Evolutionary conservation across 2,113 vertebrate genomes (phyloP), one percentile per base, ranked within the genome.

Genomic region (Aldabrachelys gigantea): DNA sequence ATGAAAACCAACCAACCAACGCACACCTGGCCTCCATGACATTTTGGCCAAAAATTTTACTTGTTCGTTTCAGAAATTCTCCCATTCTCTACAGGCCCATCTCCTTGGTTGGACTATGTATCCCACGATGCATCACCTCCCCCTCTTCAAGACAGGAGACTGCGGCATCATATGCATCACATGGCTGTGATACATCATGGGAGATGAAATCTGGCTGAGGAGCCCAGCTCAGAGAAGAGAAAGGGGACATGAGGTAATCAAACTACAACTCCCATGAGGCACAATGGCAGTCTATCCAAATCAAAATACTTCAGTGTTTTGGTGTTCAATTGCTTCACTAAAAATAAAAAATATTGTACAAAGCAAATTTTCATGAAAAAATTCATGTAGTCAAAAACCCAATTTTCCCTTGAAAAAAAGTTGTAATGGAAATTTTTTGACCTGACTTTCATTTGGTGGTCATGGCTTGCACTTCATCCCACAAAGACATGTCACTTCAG

Each of bases 131-230:
- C 6, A 10, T 14, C 6, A 76, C 6, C 82, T 21, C 50, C 24
- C 24, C 41, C 47, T 49, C 53, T 81, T 0, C 0, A 1, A 2
- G 5, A 41, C 11, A 3, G 38, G 10, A 76, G 72, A 76, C 3
- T 69, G n/a, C 11, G 50, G 27, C 35, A 91, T 17, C 19, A 2
- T 0, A 44, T 5, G 49, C 75, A 17, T 22, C 25, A 41, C 19
- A 8, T 3, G 24, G 38, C 53, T 41, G 5, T 3, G 1, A 53
- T 9, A 50, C 12, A 79, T 54, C 0, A 8, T 4, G 57, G 31
- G 25, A 80, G 59, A 57, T 2, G 29, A 87, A 49, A 79, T 79
- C 41, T 59, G 76, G 38, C 50, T 44, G 69, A 7, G 65, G 12
- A 17, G 2, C 54, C 35, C 44, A 31, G 29, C 35, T 69, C 13